Evolutionary conservation across 2,888 invertebrate genomes (phyloP), one percentile per base, ranked within the genome.

Genomic region (Sminthurinus aureus): DNA sequence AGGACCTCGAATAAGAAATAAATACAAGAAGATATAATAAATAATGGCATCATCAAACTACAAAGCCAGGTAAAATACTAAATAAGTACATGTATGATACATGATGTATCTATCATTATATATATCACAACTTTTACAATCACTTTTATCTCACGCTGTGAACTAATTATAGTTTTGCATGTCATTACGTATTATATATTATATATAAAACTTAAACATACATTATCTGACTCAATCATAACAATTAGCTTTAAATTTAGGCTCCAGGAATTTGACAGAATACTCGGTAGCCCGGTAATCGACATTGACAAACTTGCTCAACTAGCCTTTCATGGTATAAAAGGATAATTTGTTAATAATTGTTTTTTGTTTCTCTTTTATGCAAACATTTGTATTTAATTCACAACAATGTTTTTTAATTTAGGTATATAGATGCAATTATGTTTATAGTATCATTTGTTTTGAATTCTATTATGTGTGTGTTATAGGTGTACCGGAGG

Each of bases 401-500:
- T 15, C 52, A n/a, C n/a, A n/a, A n/a, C n/a, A n/a, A n/a, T n/a
- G n/a, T n/a, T n/a, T n/a, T n/a, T n/a, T n/a, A n/a, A n/a, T n/a
- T n/a, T n/a, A n/a, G n/a, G n/a, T n/a, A n/a, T n/a, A n/a, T n/a
- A n/a, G n/a, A n/a, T n/a, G n/a, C n/a, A n/a, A n/a, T n/a, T 38
- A 38, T 38, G 3, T 38, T 4, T 38, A 38, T 38, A 38, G 38
- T 6, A 38, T 38, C 38, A 38, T 38, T 38, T 38, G 38, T 38
- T 38, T 38, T 38, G 38, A 38, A 18, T 15, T 15, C 52, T 58
- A 12, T 24, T 24, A 66, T 38, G 2, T 38, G 3, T 24, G 24
- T 38, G 2, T 38, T 66, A n/a, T 89, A 96, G 97, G 97, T 81
- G 94, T 97, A 89, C 97, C 97, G 0, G 97, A 97, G 90, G 96